Percentiles rank a stretch among this genome's conserved stretches.
phyloP scores from a whole-genome alignment of 2,113 vertebrate genomes.

The Ranitomeya variabilis region DNA sequence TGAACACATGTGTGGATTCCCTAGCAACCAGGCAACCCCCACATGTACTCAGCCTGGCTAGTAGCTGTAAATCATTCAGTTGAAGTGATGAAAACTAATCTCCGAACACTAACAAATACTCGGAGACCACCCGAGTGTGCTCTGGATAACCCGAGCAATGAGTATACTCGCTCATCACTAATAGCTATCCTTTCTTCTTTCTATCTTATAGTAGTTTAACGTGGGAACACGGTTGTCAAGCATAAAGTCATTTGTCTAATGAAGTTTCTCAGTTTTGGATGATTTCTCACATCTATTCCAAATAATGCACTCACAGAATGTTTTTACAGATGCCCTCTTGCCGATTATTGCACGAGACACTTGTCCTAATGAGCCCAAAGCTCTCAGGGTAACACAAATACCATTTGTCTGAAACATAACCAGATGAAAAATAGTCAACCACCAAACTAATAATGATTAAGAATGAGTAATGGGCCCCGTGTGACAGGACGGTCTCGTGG shows the following conservation, averaged over 20 bases:
- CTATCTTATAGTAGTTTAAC: background rate
- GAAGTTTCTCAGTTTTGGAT: background rate
- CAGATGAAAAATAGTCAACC: background rate
- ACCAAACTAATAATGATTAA: background rate
- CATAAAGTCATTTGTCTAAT: background rate
- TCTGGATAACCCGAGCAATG: too few relatives aligned
- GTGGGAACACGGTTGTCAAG: background rate
- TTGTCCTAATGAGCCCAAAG: background rate
- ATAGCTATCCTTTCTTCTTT: background rate
- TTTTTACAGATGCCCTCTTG: background rate
- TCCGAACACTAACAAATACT: too few relatives aligned
- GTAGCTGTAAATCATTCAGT: too few relatives aligned
- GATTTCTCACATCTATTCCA: background rate
- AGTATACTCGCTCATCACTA: too few relatives aligned
- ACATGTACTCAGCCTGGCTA: too few relatives aligned
- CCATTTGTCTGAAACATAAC: background rate
- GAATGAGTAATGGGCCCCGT: background rate
- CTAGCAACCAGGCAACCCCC: too few relatives aligned
- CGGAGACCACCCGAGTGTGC: too few relatives aligned
- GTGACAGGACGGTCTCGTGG: background rate
- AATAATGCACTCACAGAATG: background rate
- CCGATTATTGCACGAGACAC: background rate
- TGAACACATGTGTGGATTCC: too few relatives aligned
- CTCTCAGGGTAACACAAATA: slow-evolving; percentile 20
- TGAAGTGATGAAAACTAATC: too few relatives aligned